Base-by-base conservation (phyloP, 2,113 vertebrate genomes). In the Panthera leo region DNA sequence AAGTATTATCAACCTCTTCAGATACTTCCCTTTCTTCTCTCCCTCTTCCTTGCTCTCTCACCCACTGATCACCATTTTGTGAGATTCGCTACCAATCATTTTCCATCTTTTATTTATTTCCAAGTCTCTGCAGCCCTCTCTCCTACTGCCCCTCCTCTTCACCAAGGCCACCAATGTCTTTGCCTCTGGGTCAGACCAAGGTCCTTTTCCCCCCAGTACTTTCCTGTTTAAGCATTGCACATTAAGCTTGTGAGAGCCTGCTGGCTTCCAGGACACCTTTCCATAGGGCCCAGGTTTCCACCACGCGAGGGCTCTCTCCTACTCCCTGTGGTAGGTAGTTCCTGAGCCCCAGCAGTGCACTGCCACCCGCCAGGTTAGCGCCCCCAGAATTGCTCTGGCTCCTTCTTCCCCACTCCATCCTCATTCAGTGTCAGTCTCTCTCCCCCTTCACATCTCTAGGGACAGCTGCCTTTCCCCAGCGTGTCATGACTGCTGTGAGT, bases 391-490 rank as follows among this genome's bases (percentile, higher is more conserved):
- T 1, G 6, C 85, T 85, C 78, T 25, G 3, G 5, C 1, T 45
- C 16, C 19, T 51, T 61, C 63, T 12, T 12, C 10, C 19, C 16
- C 1, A 9, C 5, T 61, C 27, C 18, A 0, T 42, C 34, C 31
- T 21, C 16, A 19, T 29, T 45, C 58, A 70, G 58, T 51, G 31
- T 80, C 12, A 1, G n/a, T 29, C 53, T 82, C 67, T 39, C 58
- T 71, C 85, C 29, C 29, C 12, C 70, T 29, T 78, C 45, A 0
- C 3, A 2, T 70, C 89, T 91, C 89, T 51, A 8, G 15, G 48
- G 95, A 96, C 92, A 94, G 92, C 89, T 80, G 85, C 75, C 48
- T 92, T 48, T 76, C 79, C 78, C 70, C 25, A 34, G 3, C 0
- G 0, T 55, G 1, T 12, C 93, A 15, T 70, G 10, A 3, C 68